Percentiles rank a stretch among this genome's conserved stretches.
Conservation (phyloP, 2,113 vertebrate species). For the Abramis brama region DNA sequence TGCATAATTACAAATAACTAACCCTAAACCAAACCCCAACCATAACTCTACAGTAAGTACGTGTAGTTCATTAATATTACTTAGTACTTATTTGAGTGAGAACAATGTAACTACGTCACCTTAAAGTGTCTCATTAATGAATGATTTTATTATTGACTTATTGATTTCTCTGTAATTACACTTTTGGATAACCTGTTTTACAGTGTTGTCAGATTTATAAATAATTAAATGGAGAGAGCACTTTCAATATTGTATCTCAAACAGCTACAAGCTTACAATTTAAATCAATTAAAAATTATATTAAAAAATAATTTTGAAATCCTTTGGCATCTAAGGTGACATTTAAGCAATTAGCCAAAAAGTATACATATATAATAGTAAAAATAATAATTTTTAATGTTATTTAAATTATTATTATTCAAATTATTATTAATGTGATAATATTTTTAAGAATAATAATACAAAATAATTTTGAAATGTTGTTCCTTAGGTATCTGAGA, state of each 20-base stretch:
- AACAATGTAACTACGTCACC: no score
- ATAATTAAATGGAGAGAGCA: not conserved
- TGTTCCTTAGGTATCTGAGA: not conserved
- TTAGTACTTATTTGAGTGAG: no score
- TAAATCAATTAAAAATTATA: not conserved
- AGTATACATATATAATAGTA: no score
- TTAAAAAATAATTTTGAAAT: not conserved
- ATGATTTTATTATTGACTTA: constrained; percentile 1
- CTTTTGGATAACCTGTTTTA: not conserved
- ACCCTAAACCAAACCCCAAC: no score
- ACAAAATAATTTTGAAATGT: not conserved
- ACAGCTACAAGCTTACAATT: not conserved
- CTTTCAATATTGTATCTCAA: no score
- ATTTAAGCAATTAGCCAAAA: not conserved
- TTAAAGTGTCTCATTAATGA: not conserved
- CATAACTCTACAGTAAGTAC: no score
- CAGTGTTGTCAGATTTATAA: not conserved
- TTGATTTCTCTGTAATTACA: constrained; percentile 11
- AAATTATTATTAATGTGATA: no score
- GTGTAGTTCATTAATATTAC: no score
- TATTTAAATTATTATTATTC: no score
- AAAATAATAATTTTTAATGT: no score
- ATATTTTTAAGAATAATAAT: not conserved
- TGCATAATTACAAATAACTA: no score
- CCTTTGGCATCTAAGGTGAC: not conserved